Evolutionary conservation across 2,888 invertebrate genomes (phyloP), one percentile per base, ranked within the genome.

Genomic region (Heliconius charithonia): DNA sequence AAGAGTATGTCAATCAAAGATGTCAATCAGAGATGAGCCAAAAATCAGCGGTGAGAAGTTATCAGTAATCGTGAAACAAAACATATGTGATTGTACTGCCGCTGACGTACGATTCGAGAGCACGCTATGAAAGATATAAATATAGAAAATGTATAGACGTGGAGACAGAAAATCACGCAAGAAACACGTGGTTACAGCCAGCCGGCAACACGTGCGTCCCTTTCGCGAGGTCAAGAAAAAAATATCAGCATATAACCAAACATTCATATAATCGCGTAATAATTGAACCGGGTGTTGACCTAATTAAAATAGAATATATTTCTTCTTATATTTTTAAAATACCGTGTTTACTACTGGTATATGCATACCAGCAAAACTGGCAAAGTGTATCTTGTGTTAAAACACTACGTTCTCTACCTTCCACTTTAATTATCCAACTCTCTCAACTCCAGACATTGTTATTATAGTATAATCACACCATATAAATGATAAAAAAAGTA

Each of bases 111-210:
- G n/a, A 25, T 12, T 65, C 56, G 13, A 32, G 75, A 70, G 76
- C 69, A 76, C 77, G 76, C 75, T 72, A 25, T 37, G 56, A 72
- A n/a, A 56, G 72, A 65, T 72, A 76, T 74, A 71, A 78, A 73
- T 73, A 62, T 45, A 69, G 77, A 75, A 22, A 65, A 70, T 45
- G 62, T 79, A 82, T 82, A 84, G 83, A 83, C 86, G 86, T 81
- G 62, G 85, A 83, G 87, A 88, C 83, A 82, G 85, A 71, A 78
- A 83, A 87, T 84, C 91, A 92, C 89, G 90, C 86, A 83, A 81
- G 78, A 78, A 83, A 84, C 89, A 89, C 91, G 90, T 90, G 91
- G 83, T 80, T 75, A 79, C 77, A 70, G 45, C 76, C 29, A 32
- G 78, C 72, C 66, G 77, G 65, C 72, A 66, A 56, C 81, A 80